Base-by-base conservation (phyloP, 1,140 invertebrate species). In the Gonatopus flavifemur region DNA sequence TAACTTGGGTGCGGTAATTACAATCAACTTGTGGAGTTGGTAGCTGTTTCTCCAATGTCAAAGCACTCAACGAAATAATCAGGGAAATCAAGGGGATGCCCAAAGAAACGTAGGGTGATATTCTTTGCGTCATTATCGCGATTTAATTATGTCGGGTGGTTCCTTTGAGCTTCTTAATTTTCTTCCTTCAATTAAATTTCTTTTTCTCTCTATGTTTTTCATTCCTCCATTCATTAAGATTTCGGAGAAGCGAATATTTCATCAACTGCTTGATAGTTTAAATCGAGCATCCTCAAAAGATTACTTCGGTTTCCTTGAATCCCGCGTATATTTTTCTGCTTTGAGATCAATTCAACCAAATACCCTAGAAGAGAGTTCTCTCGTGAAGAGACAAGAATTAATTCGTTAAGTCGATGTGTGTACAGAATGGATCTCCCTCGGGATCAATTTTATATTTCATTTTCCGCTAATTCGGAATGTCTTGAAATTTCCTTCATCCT, bases 91-190 rank as follows among this genome's bases (percentile, higher is more conserved):
- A 38, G 22, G 19, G 38, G 43, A 33, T 16, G 38, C 35, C 16
- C 31, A 30, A 22, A 33, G 20, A 20, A 13, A 31, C 25, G 25
- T 30, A 41, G 30, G 12, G 19, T 24, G 62, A 65, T 67, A 66
- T 64, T 69, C 66, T 69, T 69, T 69, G 63, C 64, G 55, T 69
- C 66, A 69, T 69, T 69, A 69, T 66, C 62, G 60, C 62, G 60
- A 69, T 69, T 69, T 67, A 69, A 69, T 69, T 69, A 69, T 64
- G 50, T 67, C 57, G 52, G 61, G 54, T 66, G 61, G 54, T 66
- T 67, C 55, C 66, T 69, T 69, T 69, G 63, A 67, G 55, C 57
- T 51, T 62, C 57, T 59, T 63, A 58, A 57, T 63, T 64, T 59
- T 44, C 48, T n/a, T n/a, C 33, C 30, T 39, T 48, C 50, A 33